A percentile compares a stretch with the other conserved stretches of the same genome.
phyloP scores from a whole-genome alignment of 2,113 vertebrate genomes.

The Girardinichthys multiradiatus region DNA sequence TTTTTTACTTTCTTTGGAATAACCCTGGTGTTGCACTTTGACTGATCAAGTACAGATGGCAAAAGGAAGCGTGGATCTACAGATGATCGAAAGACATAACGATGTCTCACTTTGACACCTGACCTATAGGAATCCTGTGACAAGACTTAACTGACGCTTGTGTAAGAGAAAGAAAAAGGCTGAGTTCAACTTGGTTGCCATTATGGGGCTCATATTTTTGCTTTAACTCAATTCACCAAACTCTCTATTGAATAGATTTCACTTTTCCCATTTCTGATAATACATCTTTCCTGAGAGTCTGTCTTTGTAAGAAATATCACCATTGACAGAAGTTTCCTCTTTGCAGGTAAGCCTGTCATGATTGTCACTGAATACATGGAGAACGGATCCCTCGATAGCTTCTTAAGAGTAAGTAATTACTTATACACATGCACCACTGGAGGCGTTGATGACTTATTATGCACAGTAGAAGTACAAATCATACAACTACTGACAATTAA shows the following conservation, averaged over 20 bases:
- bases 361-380: slow-evolving; percentile 81
- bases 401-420: slow-evolving; percentile 71
- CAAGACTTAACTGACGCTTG: slow-evolving; percentile 56
- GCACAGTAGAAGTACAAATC: not conserved
- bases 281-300: slow-evolving; percentile 27
- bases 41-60: slow-evolving; percentile 76
- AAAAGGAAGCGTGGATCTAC: slow-evolving; percentile 72
- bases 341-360: slow-evolving; percentile 78
- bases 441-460: not conserved
- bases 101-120: slow-evolving; percentile 78
- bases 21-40: slow-evolving; percentile 56
- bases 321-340: slow-evolving; percentile 3
- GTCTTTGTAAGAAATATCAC: slow-evolving; percentile 4
- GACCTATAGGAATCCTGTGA: slow-evolving; percentile 70
- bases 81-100: slow-evolving; percentile 72
- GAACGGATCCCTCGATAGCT: slow-evolving; percentile 78
- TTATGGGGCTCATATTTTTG: slow-evolving; percentile 29
- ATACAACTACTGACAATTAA: not conserved
- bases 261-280: slow-evolving; percentile 23
- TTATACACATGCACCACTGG: not conserved
- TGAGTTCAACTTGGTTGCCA: slow-evolving; percentile 29
- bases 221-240: slow-evolving; percentile 41
- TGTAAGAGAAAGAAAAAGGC: slow-evolving; percentile 5
- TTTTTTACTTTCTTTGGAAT: slow-evolving; percentile 23
- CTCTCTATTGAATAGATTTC: slow-evolving; percentile 9